phyloP scores from a whole-genome alignment of 2,113 vertebrate genomes.

The Muscicapa adusta region DNA sequence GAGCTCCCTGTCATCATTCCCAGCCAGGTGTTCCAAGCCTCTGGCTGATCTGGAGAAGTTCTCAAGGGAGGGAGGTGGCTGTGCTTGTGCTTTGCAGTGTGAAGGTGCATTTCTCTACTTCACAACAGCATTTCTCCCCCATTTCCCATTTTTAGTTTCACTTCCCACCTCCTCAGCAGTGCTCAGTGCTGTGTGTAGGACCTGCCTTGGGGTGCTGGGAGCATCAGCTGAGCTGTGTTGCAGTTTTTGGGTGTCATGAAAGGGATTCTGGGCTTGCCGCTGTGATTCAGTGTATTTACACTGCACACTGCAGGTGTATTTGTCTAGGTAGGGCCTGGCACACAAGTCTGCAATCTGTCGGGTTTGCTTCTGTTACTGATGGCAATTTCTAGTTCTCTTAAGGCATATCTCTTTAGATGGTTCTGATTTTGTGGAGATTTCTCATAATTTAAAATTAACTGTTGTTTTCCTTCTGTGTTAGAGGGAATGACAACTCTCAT shows the following conservation, averaged over 20 bases:
- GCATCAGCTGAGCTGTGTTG: neutral
- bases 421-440: neutral
- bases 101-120: neutral
- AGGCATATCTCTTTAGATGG: neutral
- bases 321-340: neutral
- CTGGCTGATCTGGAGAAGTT: neutral
- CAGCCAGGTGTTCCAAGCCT: neutral
- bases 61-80: neutral
- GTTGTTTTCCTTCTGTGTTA: neutral
- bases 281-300: neutral
- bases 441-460: neutral
- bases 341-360: neutral
- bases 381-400: neutral
- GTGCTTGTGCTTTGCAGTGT: neutral
- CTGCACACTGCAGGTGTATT: conserved; percentile 28
- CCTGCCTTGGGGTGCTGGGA: neutral
- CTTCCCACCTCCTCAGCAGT: neutral
- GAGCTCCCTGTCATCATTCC: neutral
- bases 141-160: neutral
- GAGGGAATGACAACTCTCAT: neutral
- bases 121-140: neutral
- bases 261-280: neutral
- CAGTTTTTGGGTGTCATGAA: neutral
- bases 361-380: neutral
- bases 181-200: neutral